These are phyloP conservation scores for Epistrophella euchroma DNA, from an alignment of 2,888 invertebrate species.

Conservation along the genomic window DNA sequence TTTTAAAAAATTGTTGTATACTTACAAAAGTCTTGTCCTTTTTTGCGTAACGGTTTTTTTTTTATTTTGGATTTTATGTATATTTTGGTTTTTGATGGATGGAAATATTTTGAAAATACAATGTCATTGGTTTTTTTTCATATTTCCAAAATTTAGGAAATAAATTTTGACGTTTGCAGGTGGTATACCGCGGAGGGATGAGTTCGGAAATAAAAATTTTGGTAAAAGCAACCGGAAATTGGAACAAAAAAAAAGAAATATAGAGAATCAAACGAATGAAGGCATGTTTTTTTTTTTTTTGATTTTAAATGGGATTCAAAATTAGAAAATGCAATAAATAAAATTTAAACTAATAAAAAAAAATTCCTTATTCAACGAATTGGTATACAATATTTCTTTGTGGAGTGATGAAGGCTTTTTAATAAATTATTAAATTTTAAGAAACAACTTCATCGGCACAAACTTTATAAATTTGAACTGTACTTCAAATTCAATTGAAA, in stretches of 20 bases:
- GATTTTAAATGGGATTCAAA: constrained; percentile 37
- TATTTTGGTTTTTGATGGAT: constrained; percentile 55
- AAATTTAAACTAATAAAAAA: constrained; percentile 8
- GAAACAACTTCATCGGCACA: constrained; percentile 23
- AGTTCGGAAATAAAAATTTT: constrained; percentile 72
- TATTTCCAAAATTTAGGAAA: constrained; percentile 69
- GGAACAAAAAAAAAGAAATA: constrained; percentile 74
- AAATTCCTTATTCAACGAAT: not conserved
- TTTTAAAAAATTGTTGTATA: constrained; percentile 60
- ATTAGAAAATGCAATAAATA: constrained; percentile 18
- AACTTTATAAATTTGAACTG: constrained; percentile 5
- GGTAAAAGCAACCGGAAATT: constrained; percentile 77
- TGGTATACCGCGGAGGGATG: constrained; percentile 70
- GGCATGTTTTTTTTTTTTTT: constrained; percentile 25
- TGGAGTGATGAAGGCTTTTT: constrained; percentile 27
- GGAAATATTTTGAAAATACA: constrained; percentile 67
- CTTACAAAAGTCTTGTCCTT: constrained; percentile 76
- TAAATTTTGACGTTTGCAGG: constrained; percentile 72
- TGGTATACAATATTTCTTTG: not conserved
- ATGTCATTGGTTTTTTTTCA: constrained; percentile 53
- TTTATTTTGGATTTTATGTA: constrained; percentile 46
- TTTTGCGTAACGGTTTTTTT: constrained; percentile 62
- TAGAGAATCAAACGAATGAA: constrained; percentile 67
- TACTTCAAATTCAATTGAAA: constrained; percentile 1
- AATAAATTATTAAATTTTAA: constrained; percentile 5